Percentiles rank a stretch among this genome's conserved stretches.
Conservation (phyloP, 2,113 vertebrate genomes). For the Charina bottae region DNA sequence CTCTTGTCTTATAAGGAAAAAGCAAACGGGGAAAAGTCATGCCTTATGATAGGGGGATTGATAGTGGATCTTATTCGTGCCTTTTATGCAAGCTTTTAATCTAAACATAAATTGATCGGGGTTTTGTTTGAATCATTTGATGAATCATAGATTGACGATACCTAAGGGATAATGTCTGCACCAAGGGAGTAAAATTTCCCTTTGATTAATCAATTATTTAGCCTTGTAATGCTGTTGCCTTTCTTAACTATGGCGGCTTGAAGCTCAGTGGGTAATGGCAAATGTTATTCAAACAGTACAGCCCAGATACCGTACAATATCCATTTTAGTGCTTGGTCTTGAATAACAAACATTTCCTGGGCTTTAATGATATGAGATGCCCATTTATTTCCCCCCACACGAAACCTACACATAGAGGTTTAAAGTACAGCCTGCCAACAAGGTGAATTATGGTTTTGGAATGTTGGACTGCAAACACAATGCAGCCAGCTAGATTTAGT, state of each 20-base stretch:
- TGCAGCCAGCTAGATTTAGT: constrained; percentile 51
- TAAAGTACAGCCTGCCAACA: constrained; percentile 54
- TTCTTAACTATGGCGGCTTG: constrained; percentile 43
- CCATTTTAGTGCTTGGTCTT: constrained; percentile 44
- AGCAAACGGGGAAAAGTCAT: not conserved
- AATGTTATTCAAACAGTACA: constrained; percentile 35
- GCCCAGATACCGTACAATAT: not conserved
- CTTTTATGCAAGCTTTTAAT: not conserved
- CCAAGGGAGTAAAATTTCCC: constrained; percentile 24
- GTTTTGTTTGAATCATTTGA: not conserved
- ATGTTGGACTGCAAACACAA: constrained; percentile 50
- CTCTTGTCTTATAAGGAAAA: not conserved
- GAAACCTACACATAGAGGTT: constrained; percentile 45
- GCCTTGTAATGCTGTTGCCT: constrained; percentile 33
- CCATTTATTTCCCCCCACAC: constrained; percentile 50
- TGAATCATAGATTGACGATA: not conserved
- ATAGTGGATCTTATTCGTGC: not conserved
- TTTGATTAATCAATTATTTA: constrained; percentile 5
- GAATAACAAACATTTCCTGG: constrained; percentile 46
- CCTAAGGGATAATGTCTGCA: not conserved
- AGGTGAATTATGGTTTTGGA: constrained; percentile 44
- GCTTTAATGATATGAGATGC: constrained; percentile 38
- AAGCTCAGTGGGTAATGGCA: constrained; percentile 26
- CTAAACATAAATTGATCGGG: not conserved
- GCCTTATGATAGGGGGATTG: not conserved